Conservation (phyloP, 1,140 invertebrate species). For the Batillaria attramentaria region DNA sequence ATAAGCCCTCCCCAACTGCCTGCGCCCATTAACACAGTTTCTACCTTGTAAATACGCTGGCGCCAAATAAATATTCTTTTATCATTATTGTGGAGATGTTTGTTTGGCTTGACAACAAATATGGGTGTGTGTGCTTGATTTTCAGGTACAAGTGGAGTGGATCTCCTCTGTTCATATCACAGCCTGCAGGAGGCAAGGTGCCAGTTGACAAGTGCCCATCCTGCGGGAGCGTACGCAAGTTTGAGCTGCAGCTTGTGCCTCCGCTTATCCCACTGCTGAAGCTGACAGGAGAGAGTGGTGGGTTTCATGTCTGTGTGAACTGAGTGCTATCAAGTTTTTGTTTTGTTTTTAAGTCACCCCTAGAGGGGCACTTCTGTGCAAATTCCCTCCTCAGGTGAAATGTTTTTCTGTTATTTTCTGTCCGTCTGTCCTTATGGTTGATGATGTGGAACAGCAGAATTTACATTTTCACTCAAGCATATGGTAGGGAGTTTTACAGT, state of each 20-base stretch:
- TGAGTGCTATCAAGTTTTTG: neutral
- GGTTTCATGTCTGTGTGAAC: neutral
- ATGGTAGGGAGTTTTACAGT: too few species aligned
- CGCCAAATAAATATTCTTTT: too few species aligned
- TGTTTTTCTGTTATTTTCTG: neutral
- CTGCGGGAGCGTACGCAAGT: conserved; percentile 81
- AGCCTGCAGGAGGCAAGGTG: neutral
- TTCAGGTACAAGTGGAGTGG: conserved; percentile 54
- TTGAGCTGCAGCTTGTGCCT: conserved; percentile 87
- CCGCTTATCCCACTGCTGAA: conserved; percentile 82
- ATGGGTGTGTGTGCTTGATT: conserved; percentile 9
- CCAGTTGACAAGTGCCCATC: conserved; percentile 75
- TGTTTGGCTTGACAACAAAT: too few species aligned
- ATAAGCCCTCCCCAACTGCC: too few species aligned
- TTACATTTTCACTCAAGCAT: too few species aligned
- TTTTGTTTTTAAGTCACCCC: neutral
- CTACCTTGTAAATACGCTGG: too few species aligned
- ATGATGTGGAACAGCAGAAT: too few species aligned
- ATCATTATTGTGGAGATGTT: too few species aligned
- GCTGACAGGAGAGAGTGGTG: conserved; percentile 66
- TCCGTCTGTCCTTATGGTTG: neutral
- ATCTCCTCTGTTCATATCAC: conserved; percentile 40
- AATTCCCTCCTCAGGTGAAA: neutral
- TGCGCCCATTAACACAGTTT: too few species aligned
- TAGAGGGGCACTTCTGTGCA: neutral